Percentiles rank a stretch among this genome's conserved stretches.
phyloP scores from a whole-genome alignment of 2,113 vertebrate species.

The Camarhynchus parvulus region DNA sequence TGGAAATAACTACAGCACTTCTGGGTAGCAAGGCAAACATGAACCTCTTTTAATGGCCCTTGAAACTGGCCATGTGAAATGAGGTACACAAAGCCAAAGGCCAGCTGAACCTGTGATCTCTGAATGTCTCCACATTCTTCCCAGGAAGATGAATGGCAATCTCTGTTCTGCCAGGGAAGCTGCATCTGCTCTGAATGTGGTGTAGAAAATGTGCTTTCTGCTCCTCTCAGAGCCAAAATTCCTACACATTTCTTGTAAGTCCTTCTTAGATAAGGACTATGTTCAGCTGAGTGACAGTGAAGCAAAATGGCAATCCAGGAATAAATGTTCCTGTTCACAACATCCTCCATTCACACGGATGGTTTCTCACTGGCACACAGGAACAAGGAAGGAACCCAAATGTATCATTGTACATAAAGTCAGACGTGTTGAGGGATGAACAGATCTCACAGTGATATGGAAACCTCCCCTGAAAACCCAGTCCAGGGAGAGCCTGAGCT shows the following conservation, averaged over 20 bases:
- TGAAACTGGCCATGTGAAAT: neutral
- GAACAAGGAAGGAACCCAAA: neutral
- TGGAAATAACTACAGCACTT: neutral
- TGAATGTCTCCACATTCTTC: neutral
- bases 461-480: neutral
- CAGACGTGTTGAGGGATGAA: neutral
- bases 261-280: fast-evolving
- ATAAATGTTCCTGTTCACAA: neutral
- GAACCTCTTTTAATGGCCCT: neutral
- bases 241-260: neutral
- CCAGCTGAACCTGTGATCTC: neutral
- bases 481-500: neutral
- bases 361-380: neutral
- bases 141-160: neutral
- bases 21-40: neutral
- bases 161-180: neutral
- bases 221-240: neutral
- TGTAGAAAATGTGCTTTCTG: neutral
- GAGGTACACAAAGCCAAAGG: neutral
- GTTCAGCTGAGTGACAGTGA: neutral
- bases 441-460: neutral
- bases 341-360: neutral
- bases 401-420: neutral
- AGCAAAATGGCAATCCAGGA: neutral
- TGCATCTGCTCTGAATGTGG: neutral